These are phyloP conservation scores for Chionis minor DNA, from an alignment of 2,113 vertebrate genomes.

Conservation along the genomic window DNA sequence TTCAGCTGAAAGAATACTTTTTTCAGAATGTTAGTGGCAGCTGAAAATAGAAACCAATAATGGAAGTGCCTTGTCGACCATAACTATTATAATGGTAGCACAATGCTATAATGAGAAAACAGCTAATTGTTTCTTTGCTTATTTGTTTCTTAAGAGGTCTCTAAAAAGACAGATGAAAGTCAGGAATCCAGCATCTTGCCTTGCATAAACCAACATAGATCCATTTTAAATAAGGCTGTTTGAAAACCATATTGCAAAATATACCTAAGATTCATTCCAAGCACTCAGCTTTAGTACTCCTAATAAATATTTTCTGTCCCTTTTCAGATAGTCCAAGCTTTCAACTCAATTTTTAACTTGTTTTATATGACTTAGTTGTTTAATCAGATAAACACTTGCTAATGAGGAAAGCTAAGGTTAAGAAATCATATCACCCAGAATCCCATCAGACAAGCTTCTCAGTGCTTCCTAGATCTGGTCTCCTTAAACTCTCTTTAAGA, in stretches of 20 bases:
- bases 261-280: background rate
- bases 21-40: conserved; percentile 30
- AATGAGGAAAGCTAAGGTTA: background rate
- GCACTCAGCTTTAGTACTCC: background rate
- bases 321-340: background rate
- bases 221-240: background rate
- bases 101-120: conserved; percentile 22
- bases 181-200: background rate
- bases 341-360: background rate
- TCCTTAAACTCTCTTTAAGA: background rate
- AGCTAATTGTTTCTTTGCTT: conserved; percentile 30
- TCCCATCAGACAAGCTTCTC: background rate
- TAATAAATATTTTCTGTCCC: background rate
- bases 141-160: background rate
- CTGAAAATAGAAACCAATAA: conserved; percentile 39
- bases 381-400: background rate
- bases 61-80: background rate
- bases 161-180: conserved; percentile 5
- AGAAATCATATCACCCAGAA: background rate
- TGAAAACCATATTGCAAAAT: background rate
- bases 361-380: background rate
- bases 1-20: conserved; percentile 32
- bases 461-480: background rate
- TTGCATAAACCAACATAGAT: background rate
- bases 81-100: conserved; percentile 19